Evolutionary conservation across 2,797 vertebrate genomes (phyloP), one percentile per base, ranked within the genome.

Genomic region (Poecile montanus): DNA sequence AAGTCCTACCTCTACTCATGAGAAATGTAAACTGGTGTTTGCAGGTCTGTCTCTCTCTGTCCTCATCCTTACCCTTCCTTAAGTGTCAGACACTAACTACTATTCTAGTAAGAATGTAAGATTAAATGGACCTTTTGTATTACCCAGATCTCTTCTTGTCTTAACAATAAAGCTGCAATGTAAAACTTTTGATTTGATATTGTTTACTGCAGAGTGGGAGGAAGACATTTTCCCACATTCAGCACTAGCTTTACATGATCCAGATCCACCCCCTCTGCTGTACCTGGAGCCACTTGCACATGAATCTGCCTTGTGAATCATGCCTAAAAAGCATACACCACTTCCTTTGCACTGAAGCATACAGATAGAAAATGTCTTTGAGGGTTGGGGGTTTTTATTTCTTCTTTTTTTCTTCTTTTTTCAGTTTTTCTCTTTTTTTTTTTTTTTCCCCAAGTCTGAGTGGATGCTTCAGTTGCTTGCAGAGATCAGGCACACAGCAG

Each of bases 271-370:
- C 65, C 76, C 88, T 57, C 54, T 70, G 85, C 93, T 92, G 76
- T 88, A 93, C 75, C 92, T 79, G 85, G 73, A 93, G 89, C 91
- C 89, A 95, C 93, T 96, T 65, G 91, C 88, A 94, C 91, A 93
- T 61, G 85, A 93, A 66, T 95, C 74, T 92, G 85, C 79, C 80
- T 70, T 89, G 61, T 92, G 91, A 96, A 96, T 97, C 88, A 90
- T 92, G 83, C 75, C 89, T 95, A 83, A 95, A 93, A 91, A 85
- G 82, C 94, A 91, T 11, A 83, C 66, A 34, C 50, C 70, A 65
- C 89, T 97, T 87, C 89, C 78, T 75, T 88, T 66, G 91, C 95
- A 94, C 85, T 94, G 91, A 96, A 94, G 89, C 48, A 0, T 92
- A 87, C 38, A 91, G 53, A 85, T 7, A 85, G 80, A 92, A 94